phyloP scores from a whole-genome alignment of 2,113 vertebrate species.

The Athene noctua region DNA sequence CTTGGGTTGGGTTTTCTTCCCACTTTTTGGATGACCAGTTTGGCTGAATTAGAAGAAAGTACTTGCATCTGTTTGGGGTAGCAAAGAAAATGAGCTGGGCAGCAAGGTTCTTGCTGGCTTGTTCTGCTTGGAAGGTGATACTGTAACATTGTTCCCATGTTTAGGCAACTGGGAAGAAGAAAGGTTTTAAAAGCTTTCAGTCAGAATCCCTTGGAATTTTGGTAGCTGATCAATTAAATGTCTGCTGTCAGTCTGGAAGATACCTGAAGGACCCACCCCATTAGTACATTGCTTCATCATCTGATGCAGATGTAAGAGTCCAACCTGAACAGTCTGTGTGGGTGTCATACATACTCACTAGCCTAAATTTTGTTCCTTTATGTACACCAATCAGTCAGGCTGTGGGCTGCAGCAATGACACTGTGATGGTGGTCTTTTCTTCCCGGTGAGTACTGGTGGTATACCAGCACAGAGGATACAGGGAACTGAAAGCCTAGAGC shows the following conservation, averaged over 20 bases:
- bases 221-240: neutral
- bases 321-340: neutral
- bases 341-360: neutral
- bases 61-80: neutral
- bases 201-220: neutral
- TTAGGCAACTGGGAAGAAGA: neutral
- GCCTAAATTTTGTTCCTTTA: neutral
- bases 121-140: neutral
- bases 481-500: neutral
- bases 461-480: neutral
- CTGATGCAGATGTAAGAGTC: neutral
- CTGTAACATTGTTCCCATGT: neutral
- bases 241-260: neutral
- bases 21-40: neutral
- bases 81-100: neutral
- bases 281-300: fast-evolving
- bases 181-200: neutral
- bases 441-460: neutral
- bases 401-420: neutral
- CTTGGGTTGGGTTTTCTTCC: neutral
- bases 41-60: neutral
- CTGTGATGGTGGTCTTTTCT: neutral
- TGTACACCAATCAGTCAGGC: neutral
- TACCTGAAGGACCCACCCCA: neutral
- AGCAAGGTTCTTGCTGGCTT: neutral